Conservation (phyloP, 2,113 vertebrate species). For the Camarhynchus parvulus region DNA sequence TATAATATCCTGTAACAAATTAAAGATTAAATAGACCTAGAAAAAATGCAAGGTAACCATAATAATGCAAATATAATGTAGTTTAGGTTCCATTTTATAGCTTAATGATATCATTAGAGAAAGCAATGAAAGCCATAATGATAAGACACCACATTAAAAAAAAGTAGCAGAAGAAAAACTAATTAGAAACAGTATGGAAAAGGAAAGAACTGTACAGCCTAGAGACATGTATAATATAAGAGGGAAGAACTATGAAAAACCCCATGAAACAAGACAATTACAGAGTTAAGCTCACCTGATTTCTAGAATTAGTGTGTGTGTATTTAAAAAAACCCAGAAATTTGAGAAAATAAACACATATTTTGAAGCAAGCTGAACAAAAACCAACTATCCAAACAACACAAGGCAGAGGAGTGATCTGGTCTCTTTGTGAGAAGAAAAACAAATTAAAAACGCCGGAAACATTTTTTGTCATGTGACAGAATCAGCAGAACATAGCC, state of each 20-base stretch:
- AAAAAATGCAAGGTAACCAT: background rate
- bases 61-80: background rate
- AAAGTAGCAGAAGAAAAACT: background rate
- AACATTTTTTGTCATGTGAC: background rate
- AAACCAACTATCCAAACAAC: fast-evolving
- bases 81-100: background rate
- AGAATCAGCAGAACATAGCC: background rate
- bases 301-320: background rate
- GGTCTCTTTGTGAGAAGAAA: background rate
- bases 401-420: background rate
- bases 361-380: background rate
- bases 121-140: background rate
- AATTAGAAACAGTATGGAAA: background rate
- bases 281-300: background rate
- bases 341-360: background rate
- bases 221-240: background rate
- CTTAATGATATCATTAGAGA: background rate
- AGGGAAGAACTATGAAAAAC: background rate
- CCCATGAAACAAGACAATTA: background rate
- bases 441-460: background rate
- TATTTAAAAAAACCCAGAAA: background rate
- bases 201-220: background rate
- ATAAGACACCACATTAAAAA: background rate
- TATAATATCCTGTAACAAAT: background rate
- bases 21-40: background rate